phyloP scores from a whole-genome alignment of 2,113 vertebrate genomes.

The Notiomystis cincta region DNA sequence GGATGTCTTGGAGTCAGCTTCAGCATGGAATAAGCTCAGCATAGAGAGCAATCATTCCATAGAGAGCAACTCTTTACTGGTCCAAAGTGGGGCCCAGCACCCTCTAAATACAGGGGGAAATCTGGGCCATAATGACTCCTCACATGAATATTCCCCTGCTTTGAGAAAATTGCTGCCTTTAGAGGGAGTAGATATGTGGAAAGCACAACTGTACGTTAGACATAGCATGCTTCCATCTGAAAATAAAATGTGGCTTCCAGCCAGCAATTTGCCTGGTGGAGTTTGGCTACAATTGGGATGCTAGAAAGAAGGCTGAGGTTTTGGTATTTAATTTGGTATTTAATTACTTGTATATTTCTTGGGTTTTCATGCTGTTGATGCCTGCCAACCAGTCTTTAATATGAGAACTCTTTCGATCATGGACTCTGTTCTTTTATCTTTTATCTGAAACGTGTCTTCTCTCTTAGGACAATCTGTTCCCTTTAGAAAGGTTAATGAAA shows the following conservation, averaged over 20 bases:
- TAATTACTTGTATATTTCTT: not conserved
- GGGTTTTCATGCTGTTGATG: not conserved
- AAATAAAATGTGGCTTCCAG: not conserved
- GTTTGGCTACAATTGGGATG: not conserved
- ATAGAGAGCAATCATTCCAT: not conserved
- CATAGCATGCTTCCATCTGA: not conserved
- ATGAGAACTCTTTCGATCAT: not conserved
- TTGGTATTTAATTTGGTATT: not conserved
- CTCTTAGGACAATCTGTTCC: not conserved
- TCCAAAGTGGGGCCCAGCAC: not conserved
- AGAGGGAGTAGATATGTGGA: not conserved
- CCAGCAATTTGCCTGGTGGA: not conserved
- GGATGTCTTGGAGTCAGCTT: not conserved
- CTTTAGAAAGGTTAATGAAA: slow-evolving; percentile 25
- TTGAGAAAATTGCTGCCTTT: not conserved
- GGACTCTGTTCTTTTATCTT: not conserved
- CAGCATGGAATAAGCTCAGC: not conserved
- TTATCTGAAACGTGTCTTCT: not conserved
- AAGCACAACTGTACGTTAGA: not conserved
- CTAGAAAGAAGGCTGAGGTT: not conserved
- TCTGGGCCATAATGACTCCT: not conserved
- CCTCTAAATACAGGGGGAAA: not conserved
- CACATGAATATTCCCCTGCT: not conserved
- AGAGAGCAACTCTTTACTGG: not conserved
- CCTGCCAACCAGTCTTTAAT: not conserved